Conservation (phyloP, 2,888 invertebrate genomes). For the Craniophora ligustri region DNA sequence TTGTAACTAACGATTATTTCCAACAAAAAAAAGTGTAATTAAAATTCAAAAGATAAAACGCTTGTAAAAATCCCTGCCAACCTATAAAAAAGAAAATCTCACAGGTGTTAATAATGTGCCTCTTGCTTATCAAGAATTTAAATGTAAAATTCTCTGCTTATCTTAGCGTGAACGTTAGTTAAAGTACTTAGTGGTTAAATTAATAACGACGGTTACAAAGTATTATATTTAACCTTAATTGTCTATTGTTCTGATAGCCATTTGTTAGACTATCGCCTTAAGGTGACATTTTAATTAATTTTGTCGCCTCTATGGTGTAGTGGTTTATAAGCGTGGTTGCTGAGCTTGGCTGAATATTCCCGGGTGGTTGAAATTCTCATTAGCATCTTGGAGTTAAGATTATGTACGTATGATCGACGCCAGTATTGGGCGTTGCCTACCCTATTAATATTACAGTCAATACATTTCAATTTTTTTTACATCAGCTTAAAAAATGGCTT, state of each 20-base stretch:
- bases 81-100: slow-evolving; percentile 9
- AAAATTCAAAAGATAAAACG: slow-evolving; percentile 15
- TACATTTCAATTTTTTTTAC: too few relatives aligned
- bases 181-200: slow-evolving; percentile 12
- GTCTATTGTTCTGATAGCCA: slow-evolving; percentile 32
- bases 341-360: too few relatives aligned
- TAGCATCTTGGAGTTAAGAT: too few relatives aligned
- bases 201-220: slow-evolving; percentile 9
- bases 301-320: too few relatives aligned
- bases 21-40: slow-evolving; percentile 19
- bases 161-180: slow-evolving; percentile 4
- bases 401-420: too few relatives aligned
- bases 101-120: slow-evolving; percentile 24
- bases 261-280: slow-evolving; percentile 28
- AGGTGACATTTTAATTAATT: slow-evolving; percentile 14
- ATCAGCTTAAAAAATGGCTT: too few relatives aligned
- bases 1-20: too few relatives aligned
- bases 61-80: slow-evolving; percentile 8
- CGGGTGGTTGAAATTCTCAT: too few relatives aligned
- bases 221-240: slow-evolving; percentile 17
- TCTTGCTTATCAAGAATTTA: slow-evolving; percentile 15
- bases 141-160: slow-evolving; percentile 22
- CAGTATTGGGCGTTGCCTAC: too few relatives aligned
- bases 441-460: too few relatives aligned
- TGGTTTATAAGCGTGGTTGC: too few relatives aligned